Conservation (phyloP, 2,113 vertebrate genomes). For the Rattus rattus region DNA sequence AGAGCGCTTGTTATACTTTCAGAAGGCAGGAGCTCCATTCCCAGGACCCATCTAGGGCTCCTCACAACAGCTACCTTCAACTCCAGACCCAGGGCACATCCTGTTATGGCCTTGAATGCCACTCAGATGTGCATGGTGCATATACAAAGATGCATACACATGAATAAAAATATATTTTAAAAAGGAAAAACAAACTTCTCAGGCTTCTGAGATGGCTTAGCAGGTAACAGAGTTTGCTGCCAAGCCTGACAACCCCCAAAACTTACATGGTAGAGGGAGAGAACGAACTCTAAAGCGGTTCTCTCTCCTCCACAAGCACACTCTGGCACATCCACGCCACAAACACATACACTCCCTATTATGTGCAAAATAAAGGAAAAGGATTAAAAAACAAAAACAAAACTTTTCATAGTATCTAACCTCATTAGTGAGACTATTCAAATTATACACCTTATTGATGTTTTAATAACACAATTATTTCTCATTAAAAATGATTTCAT, state of each 20-base stretch:
- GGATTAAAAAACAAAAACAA: neutral
- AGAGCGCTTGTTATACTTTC: neutral
- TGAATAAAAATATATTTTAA: neutral
- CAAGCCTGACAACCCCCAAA: neutral
- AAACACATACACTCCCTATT: neutral
- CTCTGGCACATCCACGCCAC: neutral
- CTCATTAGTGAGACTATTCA: slow-evolving; percentile 9
- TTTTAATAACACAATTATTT: neutral
- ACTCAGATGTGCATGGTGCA: neutral
- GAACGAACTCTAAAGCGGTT: neutral
- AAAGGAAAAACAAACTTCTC: no score
- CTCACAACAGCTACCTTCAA: neutral
- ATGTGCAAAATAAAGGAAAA: neutral
- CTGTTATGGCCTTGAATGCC: no score
- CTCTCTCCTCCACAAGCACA: neutral
- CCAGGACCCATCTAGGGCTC: neutral
- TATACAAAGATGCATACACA: neutral
- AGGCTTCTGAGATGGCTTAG: neutral
- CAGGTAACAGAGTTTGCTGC: neutral
- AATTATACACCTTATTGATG: neutral
- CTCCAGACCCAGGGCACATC: neutral
- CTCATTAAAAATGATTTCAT: neutral
- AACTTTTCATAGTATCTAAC: neutral
- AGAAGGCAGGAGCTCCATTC: neutral
- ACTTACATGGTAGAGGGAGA: neutral